phyloP scores from a whole-genome alignment of 2,113 vertebrate genomes.

The Lampris megalopsis region DNA sequence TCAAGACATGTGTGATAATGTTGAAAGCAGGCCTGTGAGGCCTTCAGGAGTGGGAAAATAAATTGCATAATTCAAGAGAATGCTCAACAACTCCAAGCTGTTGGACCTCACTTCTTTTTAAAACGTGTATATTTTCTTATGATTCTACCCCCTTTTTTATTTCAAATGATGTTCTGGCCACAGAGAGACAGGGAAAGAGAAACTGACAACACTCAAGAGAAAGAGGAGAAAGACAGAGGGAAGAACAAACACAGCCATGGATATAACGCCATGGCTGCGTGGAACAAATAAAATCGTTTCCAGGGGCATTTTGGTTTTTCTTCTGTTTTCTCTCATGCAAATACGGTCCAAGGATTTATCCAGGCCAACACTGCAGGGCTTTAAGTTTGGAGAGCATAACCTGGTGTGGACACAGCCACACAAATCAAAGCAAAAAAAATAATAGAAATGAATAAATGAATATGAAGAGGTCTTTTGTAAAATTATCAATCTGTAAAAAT shows the following conservation, averaged over 20 bases:
- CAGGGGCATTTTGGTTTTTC: conserved; percentile 8
- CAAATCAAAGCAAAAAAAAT: not conserved
- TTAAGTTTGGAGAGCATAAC: conserved; percentile 9
- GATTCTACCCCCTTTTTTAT: too few relatives aligned
- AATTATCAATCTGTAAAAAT: not conserved
- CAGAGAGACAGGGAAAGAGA: not conserved
- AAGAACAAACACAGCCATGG: conserved; percentile 26
- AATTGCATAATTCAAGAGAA: conserved; percentile 81
- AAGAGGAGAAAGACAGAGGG: not conserved
- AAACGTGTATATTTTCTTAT: too few relatives aligned
- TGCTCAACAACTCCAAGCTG: conserved; percentile 58
- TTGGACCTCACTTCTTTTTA: conserved; percentile 21
- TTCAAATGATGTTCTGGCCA: conserved; percentile 4
- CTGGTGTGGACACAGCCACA: not conserved
- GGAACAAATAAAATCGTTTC: conserved; percentile 56
- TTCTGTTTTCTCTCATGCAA: conserved; percentile 30
- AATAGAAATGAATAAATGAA: too few relatives aligned
- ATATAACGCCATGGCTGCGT: conserved; percentile 47
- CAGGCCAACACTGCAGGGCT: conserved; percentile 43
- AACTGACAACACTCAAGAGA: not conserved
- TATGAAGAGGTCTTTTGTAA: not conserved
- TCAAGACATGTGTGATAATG: conserved; percentile 66
- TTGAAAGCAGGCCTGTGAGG: conserved; percentile 75
- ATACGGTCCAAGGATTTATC: conserved; percentile 27
- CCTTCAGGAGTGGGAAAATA: conserved; percentile 70